phyloP scores from a whole-genome alignment of 2,113 vertebrate genomes.

The Brienomyrus brachyistius region DNA sequence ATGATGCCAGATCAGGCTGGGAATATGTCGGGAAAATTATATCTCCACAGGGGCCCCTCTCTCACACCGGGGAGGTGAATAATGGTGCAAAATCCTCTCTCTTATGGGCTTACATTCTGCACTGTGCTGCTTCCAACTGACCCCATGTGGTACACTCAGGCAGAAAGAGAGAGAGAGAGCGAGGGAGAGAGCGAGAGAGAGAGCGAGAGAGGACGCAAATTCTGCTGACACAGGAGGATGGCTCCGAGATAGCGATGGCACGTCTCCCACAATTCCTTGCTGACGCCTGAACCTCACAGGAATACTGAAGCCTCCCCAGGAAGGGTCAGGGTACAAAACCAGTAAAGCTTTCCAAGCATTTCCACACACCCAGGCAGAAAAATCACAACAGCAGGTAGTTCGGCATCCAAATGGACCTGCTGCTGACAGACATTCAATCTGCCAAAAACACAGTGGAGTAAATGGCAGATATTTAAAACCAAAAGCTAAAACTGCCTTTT shows the following conservation, averaged over 20 bases:
- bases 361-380: neutral
- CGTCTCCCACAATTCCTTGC: constrained; percentile 41
- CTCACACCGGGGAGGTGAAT: neutral
- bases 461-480: neutral
- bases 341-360: neutral
- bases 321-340: neutral
- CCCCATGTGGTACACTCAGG: neutral
- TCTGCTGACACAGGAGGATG: constrained; percentile 40
- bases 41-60: neutral
- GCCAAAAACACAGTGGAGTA: neutral
- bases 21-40: neutral
- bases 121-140: neutral
- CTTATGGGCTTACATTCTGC: neutral
- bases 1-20: neutral
- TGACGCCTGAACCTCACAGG: constrained; percentile 24
- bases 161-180: neutral
- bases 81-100: neutral
- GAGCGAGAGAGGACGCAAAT: neutral
- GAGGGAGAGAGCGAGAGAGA: neutral
- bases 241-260: constrained; percentile 23
- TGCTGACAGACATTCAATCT: neutral
- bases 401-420: neutral
- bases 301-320: neutral
- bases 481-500: neutral
- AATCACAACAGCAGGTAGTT: neutral